Conservation (phyloP, 1,140 invertebrate genomes). For the Scaptomyza pallida region DNA sequence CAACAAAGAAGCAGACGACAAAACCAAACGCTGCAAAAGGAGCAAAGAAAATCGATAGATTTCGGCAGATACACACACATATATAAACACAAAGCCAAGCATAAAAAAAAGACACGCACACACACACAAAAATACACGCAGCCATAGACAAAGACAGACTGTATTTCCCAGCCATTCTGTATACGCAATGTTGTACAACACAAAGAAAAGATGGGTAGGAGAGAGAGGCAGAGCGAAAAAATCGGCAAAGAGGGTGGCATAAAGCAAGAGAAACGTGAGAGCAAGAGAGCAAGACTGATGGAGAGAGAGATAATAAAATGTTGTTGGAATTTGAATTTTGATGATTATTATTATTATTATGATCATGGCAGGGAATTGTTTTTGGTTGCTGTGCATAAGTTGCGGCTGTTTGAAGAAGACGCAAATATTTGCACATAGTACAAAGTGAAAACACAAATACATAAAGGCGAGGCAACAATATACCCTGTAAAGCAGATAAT, state of each 20-base stretch:
- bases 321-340: conserved; percentile 68
- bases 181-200: conserved; percentile 49
- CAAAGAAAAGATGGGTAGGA: background rate
- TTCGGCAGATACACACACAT: conserved; percentile 62
- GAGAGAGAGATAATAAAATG: conserved; percentile 52
- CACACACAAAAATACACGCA: conserved; percentile 10
- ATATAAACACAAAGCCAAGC: conserved; percentile 1
- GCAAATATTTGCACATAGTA: conserved; percentile 26
- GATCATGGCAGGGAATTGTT: background rate
- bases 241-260: background rate
- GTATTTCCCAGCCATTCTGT: conserved; percentile 26
- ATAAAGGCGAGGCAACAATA: conserved; percentile 2
- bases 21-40: conserved; percentile 42
- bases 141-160: conserved; percentile 34
- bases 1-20: conserved; percentile 32
- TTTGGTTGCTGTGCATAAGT: conserved; percentile 13
- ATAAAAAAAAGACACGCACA: conserved; percentile 4
- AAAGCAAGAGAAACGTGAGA: background rate
- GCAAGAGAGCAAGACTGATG: background rate
- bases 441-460: conserved; percentile 2
- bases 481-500: conserved; percentile 19
- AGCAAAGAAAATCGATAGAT: conserved; percentile 73
- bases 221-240: background rate
- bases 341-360: conserved; percentile 58
- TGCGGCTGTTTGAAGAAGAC: background rate